phyloP scores from a whole-genome alignment of 2,113 vertebrate species.

The Ptilorrhoa leucosticta region DNA sequence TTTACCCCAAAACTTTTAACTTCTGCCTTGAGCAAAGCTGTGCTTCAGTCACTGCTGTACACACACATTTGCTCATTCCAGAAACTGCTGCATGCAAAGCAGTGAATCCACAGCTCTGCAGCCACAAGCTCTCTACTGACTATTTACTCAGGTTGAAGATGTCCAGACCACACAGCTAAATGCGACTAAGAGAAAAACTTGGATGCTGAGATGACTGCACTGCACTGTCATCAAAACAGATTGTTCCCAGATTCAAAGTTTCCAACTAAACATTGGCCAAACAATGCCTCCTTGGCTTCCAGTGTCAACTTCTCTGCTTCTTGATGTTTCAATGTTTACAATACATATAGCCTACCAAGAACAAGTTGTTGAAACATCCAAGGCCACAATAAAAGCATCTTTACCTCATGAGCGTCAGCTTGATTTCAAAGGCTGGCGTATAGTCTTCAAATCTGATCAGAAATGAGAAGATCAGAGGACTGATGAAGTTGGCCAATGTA shows the following conservation, averaged over 20 bases:
- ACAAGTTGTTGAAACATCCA: background rate
- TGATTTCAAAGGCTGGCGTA: slow-evolving; percentile 90
- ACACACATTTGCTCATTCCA: background rate
- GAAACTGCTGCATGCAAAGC: background rate
- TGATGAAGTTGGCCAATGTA: slow-evolving; percentile 89
- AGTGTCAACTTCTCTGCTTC: background rate
- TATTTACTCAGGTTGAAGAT: background rate
- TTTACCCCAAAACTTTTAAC: background rate
- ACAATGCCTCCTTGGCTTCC: background rate
- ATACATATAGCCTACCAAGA: background rate
- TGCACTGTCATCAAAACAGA: background rate
- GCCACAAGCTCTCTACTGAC: background rate
- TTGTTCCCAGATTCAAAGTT: background rate
- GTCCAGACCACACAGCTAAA: background rate
- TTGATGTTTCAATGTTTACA: background rate
- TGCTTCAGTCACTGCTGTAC: background rate
- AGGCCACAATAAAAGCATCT: background rate
- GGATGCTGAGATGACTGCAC: background rate
- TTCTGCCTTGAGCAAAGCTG: background rate
- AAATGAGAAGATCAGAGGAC: slow-evolving; percentile 81
- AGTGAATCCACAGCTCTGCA: background rate
- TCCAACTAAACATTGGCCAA: background rate
- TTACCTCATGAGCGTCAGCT: slow-evolving; percentile 89
- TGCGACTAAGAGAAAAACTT: background rate
- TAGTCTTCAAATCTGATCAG: slow-evolving; percentile 92